Evolutionary conservation across 2,113 vertebrate genomes (phyloP), one percentile per base, ranked within the genome.

Genomic region (Campylomormyrus numenius): DNA sequence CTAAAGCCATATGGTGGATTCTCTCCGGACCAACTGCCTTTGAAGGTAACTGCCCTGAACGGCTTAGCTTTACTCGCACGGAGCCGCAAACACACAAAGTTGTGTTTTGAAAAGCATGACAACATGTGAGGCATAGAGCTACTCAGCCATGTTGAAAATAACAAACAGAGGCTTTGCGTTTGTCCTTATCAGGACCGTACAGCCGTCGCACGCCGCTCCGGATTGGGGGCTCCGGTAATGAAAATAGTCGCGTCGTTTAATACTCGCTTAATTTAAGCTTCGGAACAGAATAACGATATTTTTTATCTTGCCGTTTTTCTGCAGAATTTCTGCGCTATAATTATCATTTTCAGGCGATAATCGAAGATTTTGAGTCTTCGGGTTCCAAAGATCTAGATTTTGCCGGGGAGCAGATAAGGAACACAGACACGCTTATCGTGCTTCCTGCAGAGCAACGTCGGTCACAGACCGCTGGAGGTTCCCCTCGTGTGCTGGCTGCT

Each of bases 91-190:
- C 35, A 80, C 31, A 42, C 62, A 70, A 31, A 70, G 35, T 13
- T 24, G 31, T 77, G 70, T 77, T 77, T 39, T 39, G 70, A 77
- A 77, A 77, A 77, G 74, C 74, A 80, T 42, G 35, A 19, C 74
- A 42, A 80, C 35, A 42, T 80, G 74, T 80, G 35, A 80, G 74
- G 74, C 74, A 19, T 80, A 42, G 74, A 80, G 31, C 35, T 80
- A 27, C 74, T 80, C 74, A 80, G 74, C 35, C 74, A 80, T 80
- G 74, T 80, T 80, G 74, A 80, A 80, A 42, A 80, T 80, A 80
- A 42, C 17, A 80, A 80, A 80, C 35, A 19, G 35, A 39, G 74
- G 35, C 74, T 80, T 80, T 6, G 74, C 35, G 5, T 15, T 80
- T 42, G 74, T 42, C 35, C 35, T 80, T 80, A 80, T 80, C 74